These are phyloP conservation scores for Onychorhynchus coronatus DNA, from an alignment of 2,113 vertebrate species.

Conservation along the genomic window DNA sequence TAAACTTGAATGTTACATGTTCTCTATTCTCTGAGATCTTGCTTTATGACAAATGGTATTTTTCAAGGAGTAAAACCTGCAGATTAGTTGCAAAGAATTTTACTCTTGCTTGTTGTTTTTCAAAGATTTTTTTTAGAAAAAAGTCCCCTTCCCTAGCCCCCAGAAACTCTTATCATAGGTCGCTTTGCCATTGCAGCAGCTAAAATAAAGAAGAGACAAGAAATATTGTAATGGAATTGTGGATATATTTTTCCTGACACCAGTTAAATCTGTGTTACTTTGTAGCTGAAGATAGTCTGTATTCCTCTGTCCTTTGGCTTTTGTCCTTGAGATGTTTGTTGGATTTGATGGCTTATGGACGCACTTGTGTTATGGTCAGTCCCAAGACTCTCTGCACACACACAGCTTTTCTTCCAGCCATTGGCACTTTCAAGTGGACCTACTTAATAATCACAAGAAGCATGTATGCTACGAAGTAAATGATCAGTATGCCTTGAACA, in stretches of 20 bases:
- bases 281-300: not conserved
- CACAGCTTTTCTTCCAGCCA: not conserved
- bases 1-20: not conserved
- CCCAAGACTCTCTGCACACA: not conserved
- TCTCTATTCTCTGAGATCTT: not conserved
- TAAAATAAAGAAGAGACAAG: not conserved
- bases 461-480: not conserved
- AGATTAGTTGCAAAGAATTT: not conserved
- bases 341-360: not conserved
- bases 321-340: not conserved
- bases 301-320: not conserved
- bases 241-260: not conserved
- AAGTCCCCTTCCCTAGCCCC: accelerated
- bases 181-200: not conserved
- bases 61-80: not conserved
- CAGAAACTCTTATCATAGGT: not conserved
- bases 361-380: not conserved
- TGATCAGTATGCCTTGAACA: not conserved
- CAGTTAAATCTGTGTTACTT: not conserved
- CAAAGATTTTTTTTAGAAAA: not conserved
- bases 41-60: not conserved
- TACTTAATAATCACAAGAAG: not conserved
- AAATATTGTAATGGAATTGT: not conserved
- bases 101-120: not conserved
- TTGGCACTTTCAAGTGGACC: not conserved